Base-by-base conservation (phyloP, 2,797 vertebrate species). In the Phrynocephalus guinanensis region DNA sequence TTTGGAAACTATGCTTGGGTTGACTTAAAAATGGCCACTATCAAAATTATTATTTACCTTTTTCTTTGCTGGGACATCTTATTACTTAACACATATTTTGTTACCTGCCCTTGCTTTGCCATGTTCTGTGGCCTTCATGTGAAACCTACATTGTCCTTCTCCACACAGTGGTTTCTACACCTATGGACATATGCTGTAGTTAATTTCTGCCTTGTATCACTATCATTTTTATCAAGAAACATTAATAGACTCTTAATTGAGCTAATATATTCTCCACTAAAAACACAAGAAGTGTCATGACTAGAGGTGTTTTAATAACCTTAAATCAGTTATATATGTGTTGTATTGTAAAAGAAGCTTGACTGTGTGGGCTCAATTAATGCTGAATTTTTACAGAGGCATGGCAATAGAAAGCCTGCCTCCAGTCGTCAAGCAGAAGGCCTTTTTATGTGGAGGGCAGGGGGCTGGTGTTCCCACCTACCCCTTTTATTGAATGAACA, bases 341-440 rank as follows among this genome's bases (percentile, higher is more conserved):
- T 50, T 71, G 48, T 30, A 71, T 52, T 78, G 16, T 68, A 50
- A 33, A 50, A 68, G 5, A 75, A 8, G 11, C n/a, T 4, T 71
- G 24, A 7, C 52, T 83, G 60, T 38, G 48, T 50, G 16, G 4
- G 38, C 24, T 70, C 18, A 22, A 28, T 75, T 56, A 28, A 56
- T 6, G 44, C 13, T 84, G 52, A 44, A 72, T 79, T 78, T 56
- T 68, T 71, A n/a, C 20, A 79, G 66, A 78, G 16, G 8, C 30
- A 70, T 22, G 60, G 33, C 33, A 88, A 70, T 5, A 78, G 33
- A 84, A 88, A 72, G 68, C 28, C 68, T 26, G 81, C 20, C 60
- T 83, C 50, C 33, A 78, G 26, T 26, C 71, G 38, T 66, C 38
- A 82, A 82, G 66, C 56, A 83, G 67, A 48, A 84, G 16, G 67